Evolutionary conservation across 2,888 invertebrate genomes (phyloP), one percentile per base, ranked within the genome.

Genomic region (Acanthosepion esculentum): DNA sequence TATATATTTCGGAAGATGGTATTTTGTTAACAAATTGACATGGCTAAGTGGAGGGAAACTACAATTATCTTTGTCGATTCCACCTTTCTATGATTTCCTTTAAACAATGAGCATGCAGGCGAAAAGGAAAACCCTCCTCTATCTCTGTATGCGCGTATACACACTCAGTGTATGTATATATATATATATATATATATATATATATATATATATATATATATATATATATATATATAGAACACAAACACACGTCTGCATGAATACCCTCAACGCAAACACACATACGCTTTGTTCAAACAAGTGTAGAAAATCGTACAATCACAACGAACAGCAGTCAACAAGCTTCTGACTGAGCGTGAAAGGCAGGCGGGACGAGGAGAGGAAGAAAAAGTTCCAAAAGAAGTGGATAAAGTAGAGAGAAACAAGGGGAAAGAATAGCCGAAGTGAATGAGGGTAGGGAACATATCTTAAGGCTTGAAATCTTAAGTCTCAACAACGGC

Each of bases 161-260:
- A 55, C 55, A 55, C 55, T 18, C 55, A 55, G 4, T 18, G 18
- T 55, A 15, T 55, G 18, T 55, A 55, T 55, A 55, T 55, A 55
- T 55, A 55, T 55, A 55, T 55, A 55, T 55, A 55, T 55, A 55
- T 55, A 55, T 55, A 55, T 20, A 55, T 55, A 55, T 20, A 55
- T 20, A 55, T 55, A 55, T 20, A 55, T 20, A 55, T 20, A 55
- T 20, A 55, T 55, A 55, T 55, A 53, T 53, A 53, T 53, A 53
- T 15, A 15, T 15, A 53, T 53, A 53, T 15, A 53, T 0, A 53
- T 0, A 53, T 1, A 53, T 1, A 53, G 3, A 26, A 64, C 23
- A 29, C 12, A 78, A n/a, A 78, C 78, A 78, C 78, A 78, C n/a
- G 33, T n/a, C 48, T 93, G 93, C 93, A 93, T 53, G 93, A 93